Conservation (phyloP, 2,113 vertebrate genomes). For the Lontra canadensis region DNA sequence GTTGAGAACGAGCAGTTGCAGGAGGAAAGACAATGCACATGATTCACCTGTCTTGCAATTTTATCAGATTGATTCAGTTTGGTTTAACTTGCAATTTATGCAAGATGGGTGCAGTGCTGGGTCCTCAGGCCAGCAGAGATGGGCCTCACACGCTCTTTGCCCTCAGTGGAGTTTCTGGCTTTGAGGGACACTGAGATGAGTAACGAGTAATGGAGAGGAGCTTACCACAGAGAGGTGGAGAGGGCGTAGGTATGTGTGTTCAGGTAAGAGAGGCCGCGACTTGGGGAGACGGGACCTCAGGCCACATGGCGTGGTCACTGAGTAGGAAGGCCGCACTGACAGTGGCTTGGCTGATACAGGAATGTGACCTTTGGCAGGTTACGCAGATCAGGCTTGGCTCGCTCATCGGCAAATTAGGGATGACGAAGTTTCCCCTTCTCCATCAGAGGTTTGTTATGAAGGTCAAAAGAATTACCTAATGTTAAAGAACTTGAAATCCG, state of each 20-base stretch:
- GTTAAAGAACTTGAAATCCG: neutral
- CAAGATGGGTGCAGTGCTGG: neutral
- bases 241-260: neutral
- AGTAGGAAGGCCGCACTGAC: neutral
- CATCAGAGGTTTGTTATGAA: neutral
- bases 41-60: neutral
- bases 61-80: neutral
- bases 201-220: neutral
- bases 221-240: neutral
- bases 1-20: neutral
- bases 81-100: constrained; percentile 4
- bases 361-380: neutral
- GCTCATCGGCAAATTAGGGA: neutral
- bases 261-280: no score
- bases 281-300: neutral
- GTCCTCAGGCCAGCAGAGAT: neutral
- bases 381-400: neutral
- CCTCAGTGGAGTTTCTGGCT: neutral
- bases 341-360: neutral
- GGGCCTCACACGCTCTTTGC: neutral
- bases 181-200: neutral
- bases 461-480: neutral
- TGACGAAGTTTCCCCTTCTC: neutral
- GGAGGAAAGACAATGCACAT: neutral
- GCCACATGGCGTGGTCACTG: neutral